phyloP scores from a whole-genome alignment of 2,888 invertebrate species.

The Stegana nigrithorax region DNA sequence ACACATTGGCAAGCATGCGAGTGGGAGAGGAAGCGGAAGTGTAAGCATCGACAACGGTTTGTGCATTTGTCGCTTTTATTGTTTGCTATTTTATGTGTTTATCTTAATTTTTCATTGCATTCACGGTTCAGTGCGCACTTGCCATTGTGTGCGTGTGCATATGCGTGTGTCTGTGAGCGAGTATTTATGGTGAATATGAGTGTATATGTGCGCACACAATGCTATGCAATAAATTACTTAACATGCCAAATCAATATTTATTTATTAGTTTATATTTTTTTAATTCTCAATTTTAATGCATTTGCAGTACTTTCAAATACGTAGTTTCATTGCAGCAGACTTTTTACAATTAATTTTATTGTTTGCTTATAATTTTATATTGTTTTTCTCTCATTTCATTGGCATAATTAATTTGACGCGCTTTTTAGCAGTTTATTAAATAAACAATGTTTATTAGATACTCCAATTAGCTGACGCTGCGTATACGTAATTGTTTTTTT shows the following conservation, averaged over 20 bases:
- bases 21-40: too few relatives aligned
- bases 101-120: constrained; percentile 42
- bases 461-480: constrained; percentile 30
- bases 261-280: too few relatives aligned
- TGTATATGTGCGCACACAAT: neutral
- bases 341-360: too few relatives aligned
- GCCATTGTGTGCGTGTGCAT: constrained; percentile 23
- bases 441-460: constrained; percentile 9
- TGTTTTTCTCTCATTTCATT: too few relatives aligned
- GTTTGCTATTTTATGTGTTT: constrained; percentile 45
- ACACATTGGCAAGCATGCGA: neutral
- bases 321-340: too few relatives aligned
- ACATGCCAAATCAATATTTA: constrained; percentile 11
- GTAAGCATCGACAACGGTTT: neutral
- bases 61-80: constrained; percentile 26
- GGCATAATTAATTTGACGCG: constrained; percentile 44
- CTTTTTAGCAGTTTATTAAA: neutral
- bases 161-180: too few relatives aligned
- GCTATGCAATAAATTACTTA: neutral
- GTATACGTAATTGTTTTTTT: constrained; percentile 27
- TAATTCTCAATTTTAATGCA: too few relatives aligned
- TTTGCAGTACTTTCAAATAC: too few relatives aligned
- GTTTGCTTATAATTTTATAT: too few relatives aligned
- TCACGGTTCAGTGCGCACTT: constrained; percentile 38
- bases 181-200: too few relatives aligned